These are phyloP conservation scores for Mercenaria mercenaria DNA, from an alignment of 1,140 invertebrate genomes.

Conservation along the genomic window DNA sequence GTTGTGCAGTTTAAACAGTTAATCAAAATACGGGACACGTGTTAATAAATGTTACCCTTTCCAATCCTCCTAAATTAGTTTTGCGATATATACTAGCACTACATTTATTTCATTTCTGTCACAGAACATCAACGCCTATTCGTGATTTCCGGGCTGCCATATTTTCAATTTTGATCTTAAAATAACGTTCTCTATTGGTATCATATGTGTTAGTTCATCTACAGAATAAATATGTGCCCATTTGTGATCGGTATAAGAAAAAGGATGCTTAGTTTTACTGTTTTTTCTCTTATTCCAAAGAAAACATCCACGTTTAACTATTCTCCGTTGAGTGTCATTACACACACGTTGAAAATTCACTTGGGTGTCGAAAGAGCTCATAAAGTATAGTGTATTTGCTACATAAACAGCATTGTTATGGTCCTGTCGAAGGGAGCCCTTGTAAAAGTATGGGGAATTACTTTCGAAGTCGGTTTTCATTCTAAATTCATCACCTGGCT, in stretches of 20 bases:
- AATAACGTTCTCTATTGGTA: background rate
- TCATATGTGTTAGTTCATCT: background rate
- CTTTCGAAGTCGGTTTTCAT: background rate
- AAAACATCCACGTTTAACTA: background rate
- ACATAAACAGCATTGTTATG: constrained; percentile 22
- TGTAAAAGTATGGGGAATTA: constrained; percentile 24
- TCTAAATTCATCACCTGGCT: background rate
- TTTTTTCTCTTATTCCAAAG: background rate
- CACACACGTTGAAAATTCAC: background rate
- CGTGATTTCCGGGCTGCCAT: too few relatives aligned
- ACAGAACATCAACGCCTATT: too few relatives aligned
- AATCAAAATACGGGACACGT: too few relatives aligned
- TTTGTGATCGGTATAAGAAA: background rate
- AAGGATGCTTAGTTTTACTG: background rate
- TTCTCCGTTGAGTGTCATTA: background rate
- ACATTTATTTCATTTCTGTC: too few relatives aligned
- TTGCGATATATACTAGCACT: too few relatives aligned
- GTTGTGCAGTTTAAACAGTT: too few relatives aligned
- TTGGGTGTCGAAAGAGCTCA: background rate
- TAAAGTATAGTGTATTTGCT: constrained; percentile 39
- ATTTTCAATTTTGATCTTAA: background rate
- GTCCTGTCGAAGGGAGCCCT: background rate
- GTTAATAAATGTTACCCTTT: too few relatives aligned
- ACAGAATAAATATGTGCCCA: background rate
- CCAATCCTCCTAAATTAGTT: too few relatives aligned